These are phyloP conservation scores for Sycophaga agraensis DNA, from an alignment of 1,140 invertebrate genomes.

Conservation along the genomic window DNA sequence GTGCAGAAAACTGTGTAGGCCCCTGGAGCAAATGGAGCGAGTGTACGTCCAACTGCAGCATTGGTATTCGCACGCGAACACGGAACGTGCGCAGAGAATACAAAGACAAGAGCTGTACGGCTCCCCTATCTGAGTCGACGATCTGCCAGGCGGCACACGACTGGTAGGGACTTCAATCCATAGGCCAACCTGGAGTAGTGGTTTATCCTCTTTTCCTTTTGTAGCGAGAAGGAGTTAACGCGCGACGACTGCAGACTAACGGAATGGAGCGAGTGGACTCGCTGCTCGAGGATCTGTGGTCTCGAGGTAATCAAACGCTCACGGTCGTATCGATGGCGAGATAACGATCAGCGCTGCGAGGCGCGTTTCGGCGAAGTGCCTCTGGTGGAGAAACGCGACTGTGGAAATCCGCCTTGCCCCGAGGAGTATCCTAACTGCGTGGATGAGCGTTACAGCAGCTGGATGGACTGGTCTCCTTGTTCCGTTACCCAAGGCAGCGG, in stretches of 20 bases:
- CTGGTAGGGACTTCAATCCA: neutral
- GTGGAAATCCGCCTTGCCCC: constrained; percentile 41
- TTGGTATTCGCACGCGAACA: constrained; percentile 69
- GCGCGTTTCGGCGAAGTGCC: constrained; percentile 21
- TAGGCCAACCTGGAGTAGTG: too few relatives aligned
- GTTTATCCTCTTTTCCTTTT: too few relatives aligned
- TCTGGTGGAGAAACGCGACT: constrained; percentile 41
- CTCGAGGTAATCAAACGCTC: constrained; percentile 69
- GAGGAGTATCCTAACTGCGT: constrained; percentile 31
- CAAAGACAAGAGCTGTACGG: constrained; percentile 60
- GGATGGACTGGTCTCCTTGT: constrained; percentile 9
- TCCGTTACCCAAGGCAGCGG: neutral
- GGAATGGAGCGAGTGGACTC: constrained; percentile 75
- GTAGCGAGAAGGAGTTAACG: neutral
- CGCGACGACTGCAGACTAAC: constrained; percentile 63
- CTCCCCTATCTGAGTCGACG: constrained; percentile 56
- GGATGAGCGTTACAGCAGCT: constrained; percentile 1
- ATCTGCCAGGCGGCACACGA: constrained; percentile 52
- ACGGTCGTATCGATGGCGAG: constrained; percentile 52
- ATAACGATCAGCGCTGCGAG: constrained; percentile 42
- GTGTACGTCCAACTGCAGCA: constrained; percentile 79
- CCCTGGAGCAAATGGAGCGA: constrained; percentile 75
- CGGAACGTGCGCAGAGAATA: constrained; percentile 60
- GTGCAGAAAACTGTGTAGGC: constrained; percentile 30
- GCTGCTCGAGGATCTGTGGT: constrained; percentile 79